phyloP scores from a whole-genome alignment of 2,113 vertebrate genomes.

The Parotia lawesii region DNA sequence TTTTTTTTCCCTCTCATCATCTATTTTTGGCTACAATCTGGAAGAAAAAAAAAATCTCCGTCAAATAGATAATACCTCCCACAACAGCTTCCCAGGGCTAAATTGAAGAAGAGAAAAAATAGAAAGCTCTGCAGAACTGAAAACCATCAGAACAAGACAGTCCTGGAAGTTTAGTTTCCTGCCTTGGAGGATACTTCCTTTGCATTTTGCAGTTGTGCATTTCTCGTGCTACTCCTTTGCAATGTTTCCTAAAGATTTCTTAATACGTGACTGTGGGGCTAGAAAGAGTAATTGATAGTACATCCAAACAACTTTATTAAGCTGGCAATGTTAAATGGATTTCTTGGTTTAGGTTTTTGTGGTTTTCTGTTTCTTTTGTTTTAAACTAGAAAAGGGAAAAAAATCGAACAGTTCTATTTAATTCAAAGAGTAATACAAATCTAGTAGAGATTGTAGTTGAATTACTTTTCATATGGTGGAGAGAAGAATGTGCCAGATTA shows the following conservation, averaged over 20 bases:
- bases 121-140: not conserved
- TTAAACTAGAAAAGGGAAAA: not conserved
- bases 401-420: not conserved
- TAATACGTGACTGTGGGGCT: not conserved
- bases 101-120: not conserved
- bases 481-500: not conserved
- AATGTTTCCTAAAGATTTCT: not conserved
- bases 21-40: constrained; percentile 1
- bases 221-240: not conserved
- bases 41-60: not conserved
- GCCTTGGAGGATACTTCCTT: not conserved
- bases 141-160: not conserved
- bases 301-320: not conserved
- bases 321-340: not conserved
- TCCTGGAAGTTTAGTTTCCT: not conserved
- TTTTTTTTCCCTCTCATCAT: not conserved
- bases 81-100: not conserved
- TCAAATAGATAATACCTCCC: not conserved
- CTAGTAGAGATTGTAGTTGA: not conserved
- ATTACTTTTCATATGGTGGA: not conserved
- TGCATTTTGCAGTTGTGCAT: not conserved
- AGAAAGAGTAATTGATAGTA: not conserved
- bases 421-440: not conserved
- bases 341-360: not conserved
- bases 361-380: not conserved